These are phyloP conservation scores for Pseudorectes ferrugineus DNA, from an alignment of 2,113 vertebrate species.

Conservation along the genomic window DNA sequence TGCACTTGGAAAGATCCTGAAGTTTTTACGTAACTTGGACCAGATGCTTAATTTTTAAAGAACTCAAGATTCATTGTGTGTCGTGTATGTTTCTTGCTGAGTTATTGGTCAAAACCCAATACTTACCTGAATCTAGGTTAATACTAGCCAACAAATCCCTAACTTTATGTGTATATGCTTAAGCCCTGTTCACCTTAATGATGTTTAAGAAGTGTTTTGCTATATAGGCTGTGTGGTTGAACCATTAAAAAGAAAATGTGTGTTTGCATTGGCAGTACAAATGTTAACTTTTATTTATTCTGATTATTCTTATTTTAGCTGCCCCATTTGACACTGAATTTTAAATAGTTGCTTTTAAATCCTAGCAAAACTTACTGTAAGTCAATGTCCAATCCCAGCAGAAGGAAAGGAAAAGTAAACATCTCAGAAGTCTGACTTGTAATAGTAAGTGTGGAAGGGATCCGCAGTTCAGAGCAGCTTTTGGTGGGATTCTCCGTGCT, in stretches of 20 bases:
- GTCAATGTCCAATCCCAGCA: not conserved
- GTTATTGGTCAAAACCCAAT: not conserved
- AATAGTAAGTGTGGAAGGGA: not conserved
- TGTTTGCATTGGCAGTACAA: not conserved
- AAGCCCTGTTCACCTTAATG: not conserved
- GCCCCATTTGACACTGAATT: not conserved
- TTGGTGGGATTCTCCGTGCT: not conserved
- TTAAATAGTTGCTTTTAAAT: not conserved
- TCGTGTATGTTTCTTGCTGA: not conserved
- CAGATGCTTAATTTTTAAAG: not conserved
- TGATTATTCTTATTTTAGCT: constrained; percentile 2
- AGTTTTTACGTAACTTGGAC: not conserved
- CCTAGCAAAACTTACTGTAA: not conserved
- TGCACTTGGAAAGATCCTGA: not conserved
- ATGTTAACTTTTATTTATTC: constrained; percentile 10
- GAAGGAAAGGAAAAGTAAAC: not conserved
- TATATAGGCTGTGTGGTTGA: not conserved
- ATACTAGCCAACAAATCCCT: not conserved
- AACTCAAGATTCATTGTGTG: not conserved
- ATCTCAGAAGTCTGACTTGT: not conserved
- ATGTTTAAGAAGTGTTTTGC: not conserved
- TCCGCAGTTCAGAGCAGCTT: not conserved
- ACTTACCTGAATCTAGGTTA: not conserved
- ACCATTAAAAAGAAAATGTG: not conserved
- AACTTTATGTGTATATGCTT: not conserved